Evolutionary conservation across 2,797 vertebrate species (phyloP), one percentile per base, ranked within the genome.

Genomic region (Tarsius wallacei): DNA sequence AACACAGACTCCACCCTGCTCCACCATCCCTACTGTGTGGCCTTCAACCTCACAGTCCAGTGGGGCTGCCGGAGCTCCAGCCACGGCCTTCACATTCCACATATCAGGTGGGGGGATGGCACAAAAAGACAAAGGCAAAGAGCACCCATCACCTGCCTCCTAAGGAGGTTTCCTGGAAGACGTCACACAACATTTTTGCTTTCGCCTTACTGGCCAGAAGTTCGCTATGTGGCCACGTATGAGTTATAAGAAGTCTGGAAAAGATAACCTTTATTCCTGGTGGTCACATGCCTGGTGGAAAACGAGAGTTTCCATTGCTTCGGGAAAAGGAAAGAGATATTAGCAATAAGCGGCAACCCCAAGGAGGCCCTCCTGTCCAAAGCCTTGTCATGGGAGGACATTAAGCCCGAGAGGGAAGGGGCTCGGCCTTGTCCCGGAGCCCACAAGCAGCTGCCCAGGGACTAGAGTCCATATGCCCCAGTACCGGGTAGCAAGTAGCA

Each of bases 11-110:
- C 31, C 55, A 68, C 14, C 36, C 42, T 33, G 47, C 22, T 70
- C 70, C 7, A 5, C 14, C 12, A 16, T 68, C 61, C 17, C 36
- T 7, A 24, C 15, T 9, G 9, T 51, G n/a, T 24, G 28, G 31
- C 33, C 53, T 85, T 55, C 6, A 11, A 42, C 88, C 63, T 90
- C 85, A 71, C 5, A 71, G 82, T 28, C 51, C 59, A 88, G 7
- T 0, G 7, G 31, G 57, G 76, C 88, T 96, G 66, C 94, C 88
- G 83, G 83, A 91, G 96, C 49, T 80, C 91, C 91, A 42, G 82
- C 86, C 73, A 80, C 47, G 28, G 49, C 53, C 82, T 88, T 77
- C 55, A 21, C 53, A 28, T 86, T 85, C 84, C 88, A 94, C n/a
- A 55, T 26, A 87, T n/a, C 47, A 55, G 71, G 70, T 81, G 47